Evolutionary conservation across 2,113 vertebrate genomes (phyloP), one percentile per base, ranked within the genome.

Genomic region (Sphaerodactylus townsendi): DNA sequence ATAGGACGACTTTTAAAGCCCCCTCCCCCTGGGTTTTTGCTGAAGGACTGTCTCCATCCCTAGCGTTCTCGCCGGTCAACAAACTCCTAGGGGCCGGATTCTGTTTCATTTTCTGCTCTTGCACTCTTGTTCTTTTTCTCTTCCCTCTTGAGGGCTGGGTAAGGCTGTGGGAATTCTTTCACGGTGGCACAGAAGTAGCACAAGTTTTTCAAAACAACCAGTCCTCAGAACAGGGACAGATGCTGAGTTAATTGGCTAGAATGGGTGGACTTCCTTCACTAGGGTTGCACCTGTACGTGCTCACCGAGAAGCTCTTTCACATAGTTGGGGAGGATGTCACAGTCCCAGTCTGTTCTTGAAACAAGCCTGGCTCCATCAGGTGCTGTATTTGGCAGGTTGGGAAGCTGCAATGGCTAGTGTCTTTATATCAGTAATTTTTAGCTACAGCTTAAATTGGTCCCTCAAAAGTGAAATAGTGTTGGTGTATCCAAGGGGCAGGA

Each of bases 391-490:
- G n/a, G 48, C 19, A 4, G 62, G 41, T 71, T 78, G 64, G 46
- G 77, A 71, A 84, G 41, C 77, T 79, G 83, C n/a, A 23, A 62
- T 46, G 50, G 64, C 48, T 77, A 56, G 53, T 46, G n/a, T n/a
- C 78, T 59, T 19, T 53, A 30, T 70, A 64, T 80, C 53, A 37
- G 46, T 68, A 59, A 87, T n/a, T 68, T 82, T 76, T 80, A 84
- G 72, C 82, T 70, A 41, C 50, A 25, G 15, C 59, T 59, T 56
- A 53, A 76, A 65, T 25, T 37, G 37, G 37, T 59, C 64, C 65
- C 69, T 48, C 17, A 19, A 53, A 56, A 74, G 56, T 9, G 37
- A 46, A 41, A 41, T 41, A 59, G 53, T 70, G 74, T 56, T 78
- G 50, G 53, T 79, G 37, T 68, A 28, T 74, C 76, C 80, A 19